Evolutionary conservation across 2,797 vertebrate species (phyloP).

Genomic region (Melopsittacus undulatus): DNA sequence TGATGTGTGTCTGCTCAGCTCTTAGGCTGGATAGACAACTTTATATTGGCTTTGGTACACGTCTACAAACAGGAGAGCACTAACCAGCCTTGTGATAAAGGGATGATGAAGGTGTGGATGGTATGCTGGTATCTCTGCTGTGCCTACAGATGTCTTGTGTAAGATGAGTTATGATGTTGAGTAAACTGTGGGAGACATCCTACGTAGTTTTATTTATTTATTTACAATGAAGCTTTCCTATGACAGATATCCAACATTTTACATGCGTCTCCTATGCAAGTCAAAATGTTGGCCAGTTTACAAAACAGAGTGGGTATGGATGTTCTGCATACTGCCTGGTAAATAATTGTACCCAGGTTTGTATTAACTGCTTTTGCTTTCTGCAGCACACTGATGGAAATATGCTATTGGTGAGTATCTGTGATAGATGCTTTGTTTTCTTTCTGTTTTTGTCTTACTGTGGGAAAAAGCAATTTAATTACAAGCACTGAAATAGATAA

Average conservation of each 20-base stretch:
- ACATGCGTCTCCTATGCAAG: neutral
- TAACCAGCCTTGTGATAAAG: neutral
- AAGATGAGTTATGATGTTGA: neutral
- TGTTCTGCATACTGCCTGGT: neutral
- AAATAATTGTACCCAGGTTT: neutral
- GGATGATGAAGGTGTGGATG: neutral
- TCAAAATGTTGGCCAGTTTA: neutral
- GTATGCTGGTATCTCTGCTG: neutral
- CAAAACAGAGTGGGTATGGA: neutral
- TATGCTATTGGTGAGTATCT: neutral
- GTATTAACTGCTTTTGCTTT: constrained; percentile 18
- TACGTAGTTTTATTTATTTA: neutral
- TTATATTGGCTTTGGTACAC: neutral
- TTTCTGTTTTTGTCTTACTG: neutral
- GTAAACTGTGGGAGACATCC: neutral
- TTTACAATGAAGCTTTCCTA: neutral
- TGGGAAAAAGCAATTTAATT: constrained; percentile 7
- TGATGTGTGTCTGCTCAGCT: neutral
- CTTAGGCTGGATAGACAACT: neutral
- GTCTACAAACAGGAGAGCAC: neutral
- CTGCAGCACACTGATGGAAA: neutral
- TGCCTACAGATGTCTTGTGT: neutral
- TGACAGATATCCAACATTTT: neutral
- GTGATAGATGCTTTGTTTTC: neutral
- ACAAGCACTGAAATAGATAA: neutral